A percentile compares a stretch with the other conserved stretches of the same genome.
Evolutionary conservation across 2,113 vertebrate genomes (phyloP).

Genomic region (Hippocampus comes): DNA sequence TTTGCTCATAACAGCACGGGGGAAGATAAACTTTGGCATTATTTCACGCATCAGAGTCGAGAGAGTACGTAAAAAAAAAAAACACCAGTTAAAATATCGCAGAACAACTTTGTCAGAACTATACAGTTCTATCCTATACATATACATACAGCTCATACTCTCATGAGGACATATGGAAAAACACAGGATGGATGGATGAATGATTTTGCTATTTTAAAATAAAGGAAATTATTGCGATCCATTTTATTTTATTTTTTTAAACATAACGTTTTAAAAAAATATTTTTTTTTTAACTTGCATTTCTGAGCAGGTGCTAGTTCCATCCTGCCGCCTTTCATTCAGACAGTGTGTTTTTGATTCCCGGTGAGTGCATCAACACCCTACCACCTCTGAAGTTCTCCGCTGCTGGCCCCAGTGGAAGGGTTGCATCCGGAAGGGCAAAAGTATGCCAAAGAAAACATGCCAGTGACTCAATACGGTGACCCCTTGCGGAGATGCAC

Average conservation of each 20-base stretch:
- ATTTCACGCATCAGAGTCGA: slow-evolving; percentile 25
- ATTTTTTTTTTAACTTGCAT: no score
- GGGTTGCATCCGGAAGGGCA: background rate
- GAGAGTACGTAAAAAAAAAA: slow-evolving; percentile 22
- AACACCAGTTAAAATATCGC: slow-evolving; percentile 35
- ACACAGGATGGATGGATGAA: background rate
- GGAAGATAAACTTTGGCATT: slow-evolving; percentile 48
- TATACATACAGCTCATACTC: background rate
- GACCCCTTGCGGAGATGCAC: no score
- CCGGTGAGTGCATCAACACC: background rate
- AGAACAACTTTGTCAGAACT: slow-evolving; percentile 12
- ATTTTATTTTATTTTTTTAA: background rate
- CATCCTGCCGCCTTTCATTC: background rate
- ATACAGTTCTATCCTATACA: slow-evolving; percentile 26
- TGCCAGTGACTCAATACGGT: no score
- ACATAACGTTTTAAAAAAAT: background rate
- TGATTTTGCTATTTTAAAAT: background rate
- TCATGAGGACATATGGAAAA: background rate
- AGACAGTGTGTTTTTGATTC: no score
- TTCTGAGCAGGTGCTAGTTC: no score
- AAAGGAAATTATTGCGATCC: background rate
- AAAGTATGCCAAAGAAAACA: no score
- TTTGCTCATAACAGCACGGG: slow-evolving; percentile 40
- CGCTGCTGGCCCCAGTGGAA: background rate
- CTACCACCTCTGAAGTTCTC: background rate